Evolutionary conservation across 2,113 vertebrate species (phyloP).

Genomic region (Neofelis nebulosa): DNA sequence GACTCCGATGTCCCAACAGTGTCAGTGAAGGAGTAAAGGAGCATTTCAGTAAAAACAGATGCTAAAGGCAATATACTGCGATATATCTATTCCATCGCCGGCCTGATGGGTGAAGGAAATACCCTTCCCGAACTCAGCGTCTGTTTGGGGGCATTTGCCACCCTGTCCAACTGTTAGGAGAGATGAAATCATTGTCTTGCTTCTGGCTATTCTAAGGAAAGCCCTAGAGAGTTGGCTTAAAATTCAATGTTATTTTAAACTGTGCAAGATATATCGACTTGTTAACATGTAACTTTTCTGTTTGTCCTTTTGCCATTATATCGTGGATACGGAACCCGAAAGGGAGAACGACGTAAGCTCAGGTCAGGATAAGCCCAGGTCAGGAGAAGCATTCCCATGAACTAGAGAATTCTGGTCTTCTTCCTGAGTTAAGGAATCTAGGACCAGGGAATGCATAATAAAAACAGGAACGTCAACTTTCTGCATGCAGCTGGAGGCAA

Average conservation of each 20-base stretch:
- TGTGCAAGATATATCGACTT: background rate
- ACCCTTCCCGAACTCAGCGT: background rate
- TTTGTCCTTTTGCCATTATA: background rate
- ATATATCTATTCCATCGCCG: no score
- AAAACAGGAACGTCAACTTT: constrained; percentile 40
- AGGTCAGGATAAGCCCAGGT: background rate
- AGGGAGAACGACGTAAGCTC: background rate
- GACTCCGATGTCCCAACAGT: background rate
- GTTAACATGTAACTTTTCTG: background rate
- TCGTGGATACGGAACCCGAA: background rate
- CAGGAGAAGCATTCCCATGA: background rate
- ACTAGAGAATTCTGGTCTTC: background rate
- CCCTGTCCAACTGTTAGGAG: background rate
- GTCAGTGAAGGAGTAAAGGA: background rate
- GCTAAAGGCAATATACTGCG: background rate
- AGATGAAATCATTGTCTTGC: background rate
- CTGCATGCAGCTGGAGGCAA: background rate
- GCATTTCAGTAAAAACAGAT: background rate
- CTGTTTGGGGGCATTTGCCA: background rate
- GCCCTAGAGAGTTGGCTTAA: background rate
- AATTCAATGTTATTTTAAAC: background rate
- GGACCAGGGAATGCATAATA: background rate
- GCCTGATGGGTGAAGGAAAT: background rate
- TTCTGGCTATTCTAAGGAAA: background rate
- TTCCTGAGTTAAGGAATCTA: background rate